Evolutionary conservation across 1,140 invertebrate genomes (phyloP), one percentile per base, ranked within the genome.

Genomic region (Bombus superbus): DNA sequence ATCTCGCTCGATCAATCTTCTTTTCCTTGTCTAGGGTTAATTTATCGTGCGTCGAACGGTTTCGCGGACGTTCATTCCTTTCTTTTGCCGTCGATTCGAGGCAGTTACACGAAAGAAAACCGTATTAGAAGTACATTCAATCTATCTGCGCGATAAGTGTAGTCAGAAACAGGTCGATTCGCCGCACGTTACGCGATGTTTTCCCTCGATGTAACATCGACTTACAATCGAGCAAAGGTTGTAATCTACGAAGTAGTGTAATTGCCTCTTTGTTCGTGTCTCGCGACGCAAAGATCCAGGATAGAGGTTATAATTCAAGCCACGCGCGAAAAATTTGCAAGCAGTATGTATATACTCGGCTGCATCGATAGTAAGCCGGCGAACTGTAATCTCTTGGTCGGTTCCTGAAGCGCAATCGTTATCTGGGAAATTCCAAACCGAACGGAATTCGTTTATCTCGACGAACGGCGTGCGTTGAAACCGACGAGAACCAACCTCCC

Each of bases 11-110:
- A 86, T 86, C 85, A 83, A 86, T 86, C 85, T 86, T 86, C 81
- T 13, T 77, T 77, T 73, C 66, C 85, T 83, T 76, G 72, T 86
- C 80, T 74, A 74, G 79, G 75, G 84, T 89, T 89, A 89, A 89
- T 89, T 89, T 89, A 89, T 89, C 88, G 76, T 81, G 69, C 80
- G 74, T 81, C 80, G 88, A 89, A 81, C 88, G 80, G 76, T 22
- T 35, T 32, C 42, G n/a, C 42, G 28, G 32, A 11, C n/a, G 47
- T 44, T 47, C 1, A 11, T 40, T 59, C 79, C 47, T 53, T 32
- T 47, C 75, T 2, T 32, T 66, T 25, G 1, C 32, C 44, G 22
- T 25, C 40, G 68, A 38, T 35, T 32, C 44, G 5, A 35, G n/a
- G 25, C 42, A 22, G 28, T 25, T 35, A n/a, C 75, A 47, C 25